These are phyloP conservation scores for Donacobius atricapilla DNA, from an alignment of 2,113 vertebrate genomes.

Conservation along the genomic window DNA sequence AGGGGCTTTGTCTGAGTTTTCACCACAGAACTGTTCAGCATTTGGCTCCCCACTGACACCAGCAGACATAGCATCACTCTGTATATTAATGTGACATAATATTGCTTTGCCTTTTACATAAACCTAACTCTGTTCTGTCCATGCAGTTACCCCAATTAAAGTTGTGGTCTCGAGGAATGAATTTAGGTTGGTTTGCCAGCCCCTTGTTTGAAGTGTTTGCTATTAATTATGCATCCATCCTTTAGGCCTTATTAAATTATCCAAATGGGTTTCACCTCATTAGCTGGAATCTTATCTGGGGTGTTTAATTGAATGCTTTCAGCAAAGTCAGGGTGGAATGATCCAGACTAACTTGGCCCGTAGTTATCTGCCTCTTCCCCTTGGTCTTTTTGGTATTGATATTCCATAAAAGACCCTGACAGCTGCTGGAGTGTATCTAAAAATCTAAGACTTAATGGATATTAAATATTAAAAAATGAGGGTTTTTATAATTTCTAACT, in stretches of 20 bases:
- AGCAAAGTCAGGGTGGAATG: neutral
- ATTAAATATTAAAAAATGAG: neutral
- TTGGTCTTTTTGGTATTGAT: neutral
- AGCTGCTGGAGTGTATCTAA: neutral
- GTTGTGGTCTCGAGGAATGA: neutral
- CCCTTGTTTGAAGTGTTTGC: neutral
- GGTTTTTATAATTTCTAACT: neutral
- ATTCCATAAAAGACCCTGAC: neutral
- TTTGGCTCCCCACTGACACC: neutral
- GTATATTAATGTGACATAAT: neutral
- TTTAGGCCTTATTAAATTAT: conserved; percentile 1
- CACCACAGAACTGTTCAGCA: neutral
- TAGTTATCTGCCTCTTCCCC: neutral
- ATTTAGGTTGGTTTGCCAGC: neutral
- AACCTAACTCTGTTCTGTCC: neutral
- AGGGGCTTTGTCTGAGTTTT: neutral
- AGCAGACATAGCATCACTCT: neutral
- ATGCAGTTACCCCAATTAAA: neutral
- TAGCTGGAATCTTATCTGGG: neutral
- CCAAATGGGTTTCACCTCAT: neutral
- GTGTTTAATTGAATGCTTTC: neutral
- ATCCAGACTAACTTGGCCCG: neutral
- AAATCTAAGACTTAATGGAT: neutral
- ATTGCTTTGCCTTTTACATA: neutral
- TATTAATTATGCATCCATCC: neutral